Evolutionary conservation across 2,888 invertebrate species (phyloP), one percentile per base, ranked within the genome.

Genomic region (Teleogryllus oceanicus): DNA sequence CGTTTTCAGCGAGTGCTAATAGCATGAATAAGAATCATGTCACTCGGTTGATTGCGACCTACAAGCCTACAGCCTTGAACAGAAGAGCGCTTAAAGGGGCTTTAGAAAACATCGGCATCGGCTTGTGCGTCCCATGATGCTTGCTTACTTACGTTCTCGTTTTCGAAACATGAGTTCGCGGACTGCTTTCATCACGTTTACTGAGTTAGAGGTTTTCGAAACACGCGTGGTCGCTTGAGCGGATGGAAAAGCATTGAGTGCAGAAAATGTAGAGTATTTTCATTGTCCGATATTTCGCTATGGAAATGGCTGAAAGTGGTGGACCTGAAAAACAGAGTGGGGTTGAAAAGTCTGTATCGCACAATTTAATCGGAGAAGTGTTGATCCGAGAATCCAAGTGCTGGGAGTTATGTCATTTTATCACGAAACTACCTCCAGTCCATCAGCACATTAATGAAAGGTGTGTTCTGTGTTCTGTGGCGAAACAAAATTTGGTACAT

Each of bases 21-120:
- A 62, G n/a, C 13, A 62, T 62, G 62, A 62, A 62, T 62, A 62
- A 18, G 62, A n/a, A 62, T 62, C 62, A 62, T 62, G 62, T 62
- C 62, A 18, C 62, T 13, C n/a, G n/a, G 10, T 62, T 13, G n/a
- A 62, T 13, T 18, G 16, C 13, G n/a, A n/a, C 8, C 62, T 62
- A 18, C n/a, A n/a, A n/a, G 16, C 11, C 62, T 18, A 8, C 62
- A n/a, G 37, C 37, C 37, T 37, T 37, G 37, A 8, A 37, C 62
- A 5, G 62, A n/a, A 62, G 62, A 62, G 62, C n/a, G 13, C n/a
- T n/a, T 37, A n/a, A 18, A 62, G n/a, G 13, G 62, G n/a, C 62
- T 4, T 16, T 62, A 8, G n/a, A 62, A 62, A 62, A 62, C 62
- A 62, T n/a, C 8, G 62, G 1, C 16, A 62, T 13, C 13, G 11